Percentiles rank a stretch among this genome's conserved stretches.
phyloP scores from a whole-genome alignment of 2,888 invertebrate species.

The Latrodectus hesperus region DNA sequence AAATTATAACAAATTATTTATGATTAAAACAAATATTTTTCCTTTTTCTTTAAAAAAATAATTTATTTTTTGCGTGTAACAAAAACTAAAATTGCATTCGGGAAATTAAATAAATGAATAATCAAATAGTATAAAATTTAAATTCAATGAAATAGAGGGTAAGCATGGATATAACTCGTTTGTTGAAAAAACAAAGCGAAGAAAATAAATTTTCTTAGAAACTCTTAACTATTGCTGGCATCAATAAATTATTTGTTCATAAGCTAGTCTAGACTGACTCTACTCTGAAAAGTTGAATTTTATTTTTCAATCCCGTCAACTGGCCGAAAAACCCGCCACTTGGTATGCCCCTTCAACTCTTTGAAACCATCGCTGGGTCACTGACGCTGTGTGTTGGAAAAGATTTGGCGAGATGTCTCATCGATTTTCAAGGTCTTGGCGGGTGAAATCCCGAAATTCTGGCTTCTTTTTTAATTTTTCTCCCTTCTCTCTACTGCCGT shows the following conservation, averaged over 20 bases:
- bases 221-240: neutral
- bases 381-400: neutral
- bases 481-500: slow-evolving; percentile 1
- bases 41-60: no score
- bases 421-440: slow-evolving; percentile 68
- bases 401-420: slow-evolving; percentile 57
- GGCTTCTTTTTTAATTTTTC: slow-evolving; percentile 47
- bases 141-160: no score
- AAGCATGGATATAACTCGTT: no score
- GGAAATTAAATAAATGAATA: no score
- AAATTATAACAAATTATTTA: no score
- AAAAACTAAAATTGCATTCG: no score
- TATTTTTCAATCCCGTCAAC: neutral
- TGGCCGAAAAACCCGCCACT: neutral
- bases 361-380: slow-evolving; percentile 44
- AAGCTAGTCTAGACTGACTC: neutral
- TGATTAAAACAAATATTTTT: no score
- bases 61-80: no score
- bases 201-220: neutral
- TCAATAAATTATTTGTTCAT: neutral
- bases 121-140: no score
- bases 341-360: slow-evolving; percentile 37
- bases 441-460: slow-evolving; percentile 34
- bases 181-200: no score
- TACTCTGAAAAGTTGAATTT: neutral